These are phyloP conservation scores for Agrochola circellaris DNA, from an alignment of 2,888 invertebrate species.

Conservation along the genomic window DNA sequence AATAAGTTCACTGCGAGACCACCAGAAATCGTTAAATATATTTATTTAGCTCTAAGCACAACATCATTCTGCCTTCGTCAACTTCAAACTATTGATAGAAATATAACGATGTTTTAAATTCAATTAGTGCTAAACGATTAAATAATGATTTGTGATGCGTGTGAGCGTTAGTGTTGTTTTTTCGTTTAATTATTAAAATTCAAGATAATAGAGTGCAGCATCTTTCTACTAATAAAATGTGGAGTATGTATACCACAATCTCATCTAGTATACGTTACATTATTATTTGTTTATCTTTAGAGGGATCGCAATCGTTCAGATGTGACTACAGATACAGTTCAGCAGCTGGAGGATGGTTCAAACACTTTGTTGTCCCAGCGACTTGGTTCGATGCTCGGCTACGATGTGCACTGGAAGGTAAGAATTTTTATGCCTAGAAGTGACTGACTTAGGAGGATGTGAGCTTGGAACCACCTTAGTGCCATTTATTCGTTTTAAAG, in stretches of 20 bases:
- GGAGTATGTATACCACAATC: not conserved
- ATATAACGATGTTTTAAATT: not conserved
- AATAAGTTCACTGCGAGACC: too few species aligned
- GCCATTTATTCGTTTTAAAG: too few species aligned
- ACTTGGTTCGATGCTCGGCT: conserved; percentile 45
- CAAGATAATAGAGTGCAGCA: not conserved
- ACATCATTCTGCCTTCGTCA: not conserved
- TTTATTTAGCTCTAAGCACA: not conserved
- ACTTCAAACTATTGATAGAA: not conserved
- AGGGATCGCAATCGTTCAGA: conserved; percentile 28
- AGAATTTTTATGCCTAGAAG: too few species aligned
- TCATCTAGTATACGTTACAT: not conserved
- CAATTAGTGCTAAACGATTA: not conserved
- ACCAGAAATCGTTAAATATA: not conserved
- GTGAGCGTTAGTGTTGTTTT: not conserved
- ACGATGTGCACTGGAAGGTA: conserved; percentile 36
- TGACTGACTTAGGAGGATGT: too few species aligned
- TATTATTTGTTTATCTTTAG: conserved; percentile 7
- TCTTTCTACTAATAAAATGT: not conserved
- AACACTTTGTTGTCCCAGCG: conserved; percentile 24
- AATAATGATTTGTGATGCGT: not conserved
- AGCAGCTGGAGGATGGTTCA: conserved; percentile 42
- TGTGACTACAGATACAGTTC: conserved; percentile 52
- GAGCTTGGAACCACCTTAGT: too few species aligned
- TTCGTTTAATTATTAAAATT: not conserved